Percentiles rank a stretch among this genome's conserved stretches.
These are phyloP conservation scores for Loris lydekkerianus DNA, from an alignment of 2,797 vertebrate genomes.

Conservation along the genomic window DNA sequence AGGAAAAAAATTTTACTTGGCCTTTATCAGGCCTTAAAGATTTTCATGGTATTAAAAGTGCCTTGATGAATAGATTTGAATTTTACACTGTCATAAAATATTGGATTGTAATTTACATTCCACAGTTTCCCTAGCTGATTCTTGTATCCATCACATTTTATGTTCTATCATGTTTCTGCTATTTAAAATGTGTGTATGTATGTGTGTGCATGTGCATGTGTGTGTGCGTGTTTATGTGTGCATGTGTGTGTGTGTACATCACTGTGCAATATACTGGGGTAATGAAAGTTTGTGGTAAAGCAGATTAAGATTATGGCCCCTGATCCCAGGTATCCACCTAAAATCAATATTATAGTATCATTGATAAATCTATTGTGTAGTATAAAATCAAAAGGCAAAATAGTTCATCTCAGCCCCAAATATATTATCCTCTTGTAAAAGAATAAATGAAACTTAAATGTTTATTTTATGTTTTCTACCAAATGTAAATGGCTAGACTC, in stretches of 20 bases:
- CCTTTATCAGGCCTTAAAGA: neutral
- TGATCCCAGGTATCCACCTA: neutral
- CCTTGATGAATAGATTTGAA: conserved; percentile 12
- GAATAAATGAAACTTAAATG: neutral
- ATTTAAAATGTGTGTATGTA: neutral
- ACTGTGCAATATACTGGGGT: neutral
- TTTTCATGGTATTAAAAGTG: conserved; percentile 48
- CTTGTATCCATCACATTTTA: neutral
- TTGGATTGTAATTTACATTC: neutral
- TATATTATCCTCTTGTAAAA: conserved; percentile 19
- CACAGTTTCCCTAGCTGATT: neutral
- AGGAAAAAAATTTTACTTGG: conserved; percentile 13
- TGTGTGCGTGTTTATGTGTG: neutral
- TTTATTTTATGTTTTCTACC: neutral
- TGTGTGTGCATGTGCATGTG: neutral
- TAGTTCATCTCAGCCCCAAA: neutral
- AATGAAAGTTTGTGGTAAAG: neutral
- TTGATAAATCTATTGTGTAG: neutral
- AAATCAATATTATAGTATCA: neutral
- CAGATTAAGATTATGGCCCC: neutral
- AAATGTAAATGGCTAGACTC: neutral
- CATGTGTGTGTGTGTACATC: neutral
- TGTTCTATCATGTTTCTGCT: conserved; percentile 14
- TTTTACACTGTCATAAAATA: conserved; percentile 13
- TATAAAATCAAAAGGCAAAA: neutral